Evolutionary conservation across 2,113 vertebrate species (phyloP).

Genomic region (Oncorhynchus nerka): DNA sequence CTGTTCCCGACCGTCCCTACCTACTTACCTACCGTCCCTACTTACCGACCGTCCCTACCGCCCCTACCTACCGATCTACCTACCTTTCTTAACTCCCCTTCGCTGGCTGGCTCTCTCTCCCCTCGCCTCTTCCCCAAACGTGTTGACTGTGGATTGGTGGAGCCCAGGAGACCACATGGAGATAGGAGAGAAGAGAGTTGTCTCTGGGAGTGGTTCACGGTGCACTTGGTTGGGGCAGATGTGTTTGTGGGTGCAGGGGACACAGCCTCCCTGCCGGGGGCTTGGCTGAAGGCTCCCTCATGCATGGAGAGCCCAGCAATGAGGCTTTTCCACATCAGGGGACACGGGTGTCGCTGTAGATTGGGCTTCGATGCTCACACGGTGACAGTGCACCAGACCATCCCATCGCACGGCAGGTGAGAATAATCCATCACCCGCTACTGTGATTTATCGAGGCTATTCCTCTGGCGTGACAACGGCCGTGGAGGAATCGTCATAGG

Average conservation of each 20-base stretch:
- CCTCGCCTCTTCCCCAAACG: constrained; percentile 3
- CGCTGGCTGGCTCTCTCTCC: background rate
- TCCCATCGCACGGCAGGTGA: constrained; percentile 30
- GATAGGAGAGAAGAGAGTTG: constrained; percentile 8
- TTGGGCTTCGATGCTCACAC: constrained; percentile 29
- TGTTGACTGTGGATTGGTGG: constrained; percentile 5
- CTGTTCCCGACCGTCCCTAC: no score
- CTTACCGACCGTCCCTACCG: no score
- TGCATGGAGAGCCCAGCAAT: constrained; percentile 7
- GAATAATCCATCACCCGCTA: constrained; percentile 46
- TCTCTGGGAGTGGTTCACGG: constrained; percentile 11
- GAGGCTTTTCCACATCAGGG: constrained; percentile 27
- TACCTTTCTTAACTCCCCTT: background rate
- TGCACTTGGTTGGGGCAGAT: background rate
- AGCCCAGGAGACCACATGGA: background rate
- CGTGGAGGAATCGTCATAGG: constrained; percentile 13
- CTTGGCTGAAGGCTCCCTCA: constrained; percentile 36
- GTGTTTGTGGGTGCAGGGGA: constrained; percentile 19
- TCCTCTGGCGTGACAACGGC: constrained; percentile 28
- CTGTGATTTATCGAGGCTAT: constrained; percentile 37
- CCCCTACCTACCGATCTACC: no score
- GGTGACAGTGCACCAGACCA: constrained; percentile 37
- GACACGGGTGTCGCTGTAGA: constrained; percentile 14
- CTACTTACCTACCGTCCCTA: no score
- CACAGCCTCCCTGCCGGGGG: constrained; percentile 18